Base-by-base conservation (phyloP, 2,888 invertebrate species). In the Lithophane leautieri region DNA sequence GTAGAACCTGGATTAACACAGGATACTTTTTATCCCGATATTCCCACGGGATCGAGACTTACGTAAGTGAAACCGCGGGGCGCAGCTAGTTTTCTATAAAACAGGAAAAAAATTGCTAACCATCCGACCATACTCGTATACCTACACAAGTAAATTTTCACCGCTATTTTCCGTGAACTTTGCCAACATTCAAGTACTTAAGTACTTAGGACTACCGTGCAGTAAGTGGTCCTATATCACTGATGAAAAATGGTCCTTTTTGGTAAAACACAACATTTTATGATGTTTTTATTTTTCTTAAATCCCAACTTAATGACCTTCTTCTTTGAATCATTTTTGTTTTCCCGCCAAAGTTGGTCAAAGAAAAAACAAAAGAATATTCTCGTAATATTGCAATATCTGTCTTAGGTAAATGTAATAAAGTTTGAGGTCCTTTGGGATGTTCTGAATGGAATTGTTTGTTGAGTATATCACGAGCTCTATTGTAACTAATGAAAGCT, bases 321-420 rank as follows among this genome's bases (percentile, higher is more conserved):
- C 6, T 47, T 50, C 66, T 66, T 76, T 56, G 68, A 77, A 77
- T 78, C 60, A 85, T 82, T 85, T 82, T 82, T 85, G 82, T 77
- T 85, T 81, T 61, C 68, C 47, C n/a, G 44, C 22, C 58, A 60
- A 52, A 71, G 25, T 77, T 58, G 16, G 6, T 14, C 0, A 14
- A 52, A 70, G 58, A 68, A 76, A 81, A 81, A 85, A 70, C 73
- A 83, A 82, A 85, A 70, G 73, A 61, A 76, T 28, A 14, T 25
- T 40, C n/a, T 42, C 22, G 11, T 62, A 34, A 61, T 61, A 73
- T 19, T 52, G 67, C 52, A 82, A 73, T 82, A 44, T 62, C 25
- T 62, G 25, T 50, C 68, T 73, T 85, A 71, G 22, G 4, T 61
- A 14, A 34, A 58, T 44, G 65, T 11, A 2, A 16, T 78, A 85